Evolutionary conservation across 2,113 vertebrate genomes (phyloP).

Genomic region (Pardalotus punctatus): DNA sequence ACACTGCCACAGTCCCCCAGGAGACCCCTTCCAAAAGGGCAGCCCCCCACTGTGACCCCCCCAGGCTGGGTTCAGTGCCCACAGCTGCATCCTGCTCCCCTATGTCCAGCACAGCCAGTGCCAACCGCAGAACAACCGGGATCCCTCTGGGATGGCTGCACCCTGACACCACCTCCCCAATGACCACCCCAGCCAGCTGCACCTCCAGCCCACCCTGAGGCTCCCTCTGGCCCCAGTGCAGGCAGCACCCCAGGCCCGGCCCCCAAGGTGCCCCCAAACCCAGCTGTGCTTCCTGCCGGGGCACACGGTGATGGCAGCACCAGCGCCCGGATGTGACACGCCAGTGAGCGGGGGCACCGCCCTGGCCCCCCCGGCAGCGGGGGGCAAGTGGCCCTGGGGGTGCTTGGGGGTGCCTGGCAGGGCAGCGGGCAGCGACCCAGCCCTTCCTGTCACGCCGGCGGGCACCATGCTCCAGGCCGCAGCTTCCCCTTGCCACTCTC

Average conservation of each 20-base stretch:
- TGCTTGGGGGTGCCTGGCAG: not conserved
- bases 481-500: conserved; percentile 75
- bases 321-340: conserved; percentile 48
- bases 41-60: not conserved
- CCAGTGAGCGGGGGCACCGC: not conserved
- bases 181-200: not conserved
- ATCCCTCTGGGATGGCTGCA: rapidly evolving
- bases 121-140: not conserved
- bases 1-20: rapidly evolving
- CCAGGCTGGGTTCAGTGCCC: not conserved
- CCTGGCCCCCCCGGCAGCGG: not conserved
- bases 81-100: not conserved
- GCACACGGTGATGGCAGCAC: not conserved
- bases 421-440: not conserved
- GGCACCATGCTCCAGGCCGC: conserved; percentile 66
- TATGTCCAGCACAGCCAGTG: not conserved
- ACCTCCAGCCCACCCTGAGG: not conserved
- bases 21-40: not conserved
- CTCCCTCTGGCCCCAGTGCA: rapidly evolving
- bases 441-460: conserved; percentile 74
- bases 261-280: not conserved
- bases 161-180: rapidly evolving
- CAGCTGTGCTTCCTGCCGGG: not conserved
- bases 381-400: not conserved
- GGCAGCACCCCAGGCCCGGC: not conserved